phyloP scores from a whole-genome alignment of 2,113 vertebrate genomes.

The Oncorhynchus nerka region DNA sequence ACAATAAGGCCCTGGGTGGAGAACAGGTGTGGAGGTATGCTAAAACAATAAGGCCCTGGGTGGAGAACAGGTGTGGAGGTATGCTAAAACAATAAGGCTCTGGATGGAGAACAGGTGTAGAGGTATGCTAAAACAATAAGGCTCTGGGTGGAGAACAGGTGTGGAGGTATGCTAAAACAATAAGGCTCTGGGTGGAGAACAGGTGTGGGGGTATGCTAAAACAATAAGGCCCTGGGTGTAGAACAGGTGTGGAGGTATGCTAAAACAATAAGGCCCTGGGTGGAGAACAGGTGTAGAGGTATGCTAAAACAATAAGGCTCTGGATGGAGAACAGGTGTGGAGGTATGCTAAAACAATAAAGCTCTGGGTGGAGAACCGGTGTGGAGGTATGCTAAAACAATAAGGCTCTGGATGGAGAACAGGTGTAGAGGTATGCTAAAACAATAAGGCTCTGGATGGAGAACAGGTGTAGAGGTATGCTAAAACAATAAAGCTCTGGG shows the following conservation, averaged over 20 bases:
- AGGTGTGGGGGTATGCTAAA: conserved; percentile 52
- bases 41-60: conserved; percentile 46
- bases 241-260: conserved; percentile 59
- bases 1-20: conserved; percentile 46
- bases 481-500: conserved; percentile 46
- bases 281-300: conserved; percentile 60
- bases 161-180: conserved; percentile 48
- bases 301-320: conserved; percentile 44
- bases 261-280: conserved; percentile 46
- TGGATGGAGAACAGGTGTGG: conserved; percentile 58
- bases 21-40: conserved; percentile 59
- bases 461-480: conserved; percentile 59
- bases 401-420: conserved; percentile 49
- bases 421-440: conserved; percentile 52
- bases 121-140: conserved; percentile 44
- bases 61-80: conserved; percentile 60
- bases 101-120: conserved; percentile 58
- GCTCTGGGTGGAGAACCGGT: conserved; percentile 57
- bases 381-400: conserved; percentile 48
- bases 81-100: conserved; percentile 44
- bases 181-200: conserved; percentile 50
- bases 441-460: conserved; percentile 46
- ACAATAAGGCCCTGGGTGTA: conserved; percentile 46
- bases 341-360: conserved; percentile 44
- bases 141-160: conserved; percentile 57